A percentile compares a stretch with the other conserved stretches of the same genome.
These are phyloP conservation scores for Zoroaster sp. DNA, from an alignment of 53 echinoderm and acorn worm species.

Conservation along the genomic window DNA sequence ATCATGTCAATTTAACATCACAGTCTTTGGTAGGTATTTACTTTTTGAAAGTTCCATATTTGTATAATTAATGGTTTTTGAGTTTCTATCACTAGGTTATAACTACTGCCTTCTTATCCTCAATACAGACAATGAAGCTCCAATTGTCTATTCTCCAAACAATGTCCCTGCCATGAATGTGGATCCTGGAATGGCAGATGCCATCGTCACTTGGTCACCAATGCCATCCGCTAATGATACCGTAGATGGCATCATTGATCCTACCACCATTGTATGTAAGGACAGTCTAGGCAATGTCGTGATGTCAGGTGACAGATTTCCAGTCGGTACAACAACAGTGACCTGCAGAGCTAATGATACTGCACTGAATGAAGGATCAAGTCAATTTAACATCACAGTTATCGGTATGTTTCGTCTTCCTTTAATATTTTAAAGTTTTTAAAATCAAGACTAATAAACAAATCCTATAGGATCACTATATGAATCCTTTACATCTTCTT, in stretches of 20 bases:
- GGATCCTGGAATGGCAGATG: background rate
- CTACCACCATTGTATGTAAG: background rate
- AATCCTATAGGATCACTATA: too few species aligned
- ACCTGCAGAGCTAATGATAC: background rate
- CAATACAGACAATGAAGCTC: background rate
- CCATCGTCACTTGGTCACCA: background rate
- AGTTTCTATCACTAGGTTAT: too few species aligned
- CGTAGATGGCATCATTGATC: background rate
- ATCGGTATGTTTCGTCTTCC: background rate
- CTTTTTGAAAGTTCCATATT: too few species aligned
- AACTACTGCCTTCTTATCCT: background rate
- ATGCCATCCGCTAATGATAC: background rate
- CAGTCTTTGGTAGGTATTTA: background rate
- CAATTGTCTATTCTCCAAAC: background rate
- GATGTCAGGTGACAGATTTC: background rate
- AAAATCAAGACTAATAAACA: too few species aligned
- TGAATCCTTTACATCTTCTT: too few species aligned
- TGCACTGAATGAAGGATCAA: background rate
- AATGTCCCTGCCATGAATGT: background rate
- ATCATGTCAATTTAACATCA: background rate
- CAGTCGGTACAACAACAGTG: background rate
- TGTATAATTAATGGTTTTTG: too few species aligned
- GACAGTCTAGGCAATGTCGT: background rate
- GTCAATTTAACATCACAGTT: background rate
- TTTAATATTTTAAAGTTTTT: too few species aligned